phyloP scores from a whole-genome alignment of 2,797 vertebrate genomes.

The Sebastes glaucus region DNA sequence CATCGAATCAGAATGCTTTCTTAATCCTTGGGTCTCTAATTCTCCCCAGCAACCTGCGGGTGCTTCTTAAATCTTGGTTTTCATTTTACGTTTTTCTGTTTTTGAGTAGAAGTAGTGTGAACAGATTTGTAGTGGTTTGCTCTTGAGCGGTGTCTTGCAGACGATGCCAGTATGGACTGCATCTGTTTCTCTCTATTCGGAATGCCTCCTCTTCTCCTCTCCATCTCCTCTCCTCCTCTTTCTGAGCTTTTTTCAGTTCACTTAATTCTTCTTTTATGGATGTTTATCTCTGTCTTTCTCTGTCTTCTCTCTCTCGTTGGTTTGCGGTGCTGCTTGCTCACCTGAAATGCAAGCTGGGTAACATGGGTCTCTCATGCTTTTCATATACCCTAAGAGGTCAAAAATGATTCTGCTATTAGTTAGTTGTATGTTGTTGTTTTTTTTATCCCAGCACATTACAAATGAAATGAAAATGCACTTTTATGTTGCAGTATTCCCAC shows the following conservation, averaged over 20 bases:
- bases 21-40: slow-evolving; percentile 50
- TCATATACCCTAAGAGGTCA: not conserved
- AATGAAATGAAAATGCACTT: not conserved
- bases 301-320: slow-evolving; percentile 51
- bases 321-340: slow-evolving; percentile 74
- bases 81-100: slow-evolving; percentile 56
- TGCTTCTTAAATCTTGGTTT: slow-evolving; percentile 72
- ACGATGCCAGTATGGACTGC: slow-evolving; percentile 80
- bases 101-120: slow-evolving; percentile 71
- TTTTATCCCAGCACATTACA: not conserved
- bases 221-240: slow-evolving; percentile 44
- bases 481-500: not conserved
- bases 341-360: slow-evolving; percentile 76
- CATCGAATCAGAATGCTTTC: slow-evolving; percentile 38
- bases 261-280: slow-evolving; percentile 69
- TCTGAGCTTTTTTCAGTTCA: slow-evolving; percentile 56
- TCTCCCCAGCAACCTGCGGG: slow-evolving; percentile 66
- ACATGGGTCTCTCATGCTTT: slow-evolving; percentile 69
- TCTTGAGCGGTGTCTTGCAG: slow-evolving; percentile 78
- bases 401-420: not conserved
- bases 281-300: slow-evolving; percentile 69
- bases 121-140: slow-evolving; percentile 71
- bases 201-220: slow-evolving; percentile 72
- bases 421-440: not conserved
- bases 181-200: slow-evolving; percentile 72